Evolutionary conservation across 2,888 invertebrate genomes (phyloP).

Genomic region (Cantharis rustica): DNA sequence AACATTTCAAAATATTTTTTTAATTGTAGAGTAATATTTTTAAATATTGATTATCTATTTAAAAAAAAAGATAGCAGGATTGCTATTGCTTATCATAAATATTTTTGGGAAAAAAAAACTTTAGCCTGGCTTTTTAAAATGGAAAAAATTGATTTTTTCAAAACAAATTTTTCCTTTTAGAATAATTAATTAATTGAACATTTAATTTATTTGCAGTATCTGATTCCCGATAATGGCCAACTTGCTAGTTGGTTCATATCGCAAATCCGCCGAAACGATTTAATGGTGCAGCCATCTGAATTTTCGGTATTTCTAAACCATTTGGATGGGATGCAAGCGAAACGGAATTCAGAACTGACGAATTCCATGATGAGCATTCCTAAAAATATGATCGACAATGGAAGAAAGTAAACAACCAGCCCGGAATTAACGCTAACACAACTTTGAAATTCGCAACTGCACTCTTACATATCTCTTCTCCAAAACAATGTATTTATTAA

Average conservation of each 20-base stretch:
- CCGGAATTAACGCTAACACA: not conserved
- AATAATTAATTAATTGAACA: too few relatives aligned
- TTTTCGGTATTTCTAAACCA: slow-evolving; percentile 58
- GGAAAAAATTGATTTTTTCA: too few relatives aligned
- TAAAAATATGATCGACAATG: slow-evolving; percentile 75
- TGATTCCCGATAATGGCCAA: slow-evolving; percentile 48
- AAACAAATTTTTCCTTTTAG: too few relatives aligned
- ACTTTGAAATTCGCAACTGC: not conserved
- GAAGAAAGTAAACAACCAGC: slow-evolving; percentile 57
- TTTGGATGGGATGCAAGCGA: slow-evolving; percentile 43
- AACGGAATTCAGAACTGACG: slow-evolving; percentile 43
- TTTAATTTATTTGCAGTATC: not conserved
- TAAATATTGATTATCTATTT: too few relatives aligned
- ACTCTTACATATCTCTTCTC: not conserved
- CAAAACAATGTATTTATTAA: not conserved
- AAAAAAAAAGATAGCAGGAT: too few relatives aligned
- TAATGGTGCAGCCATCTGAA: slow-evolving; percentile 24
- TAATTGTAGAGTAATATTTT: too few relatives aligned
- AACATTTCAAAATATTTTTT: not conserved
- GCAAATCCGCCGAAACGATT: slow-evolving; percentile 44
- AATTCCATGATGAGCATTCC: slow-evolving; percentile 74
- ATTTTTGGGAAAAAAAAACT: too few relatives aligned
- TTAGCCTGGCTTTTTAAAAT: too few relatives aligned
- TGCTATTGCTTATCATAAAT: too few relatives aligned
- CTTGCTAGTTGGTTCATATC: slow-evolving; percentile 49